These are phyloP conservation scores for Drosophila pruinosa DNA, from an alignment of 1,140 invertebrate species.

Conservation along the genomic window DNA sequence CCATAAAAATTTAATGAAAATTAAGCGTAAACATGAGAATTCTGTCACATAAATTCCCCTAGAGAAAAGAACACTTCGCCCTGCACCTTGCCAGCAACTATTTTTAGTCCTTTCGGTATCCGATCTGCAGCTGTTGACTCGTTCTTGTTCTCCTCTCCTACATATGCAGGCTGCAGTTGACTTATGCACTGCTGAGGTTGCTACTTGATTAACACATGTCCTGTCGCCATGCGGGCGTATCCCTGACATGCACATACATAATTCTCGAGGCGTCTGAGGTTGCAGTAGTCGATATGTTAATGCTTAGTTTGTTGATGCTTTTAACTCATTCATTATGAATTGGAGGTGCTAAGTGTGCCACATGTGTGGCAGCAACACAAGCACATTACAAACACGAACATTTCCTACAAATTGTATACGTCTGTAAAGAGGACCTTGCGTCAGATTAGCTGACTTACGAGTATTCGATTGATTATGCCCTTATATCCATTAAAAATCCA, in stretches of 20 bases:
- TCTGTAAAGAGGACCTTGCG: no score
- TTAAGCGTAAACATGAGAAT: conserved; percentile 80
- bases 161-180: conserved; percentile 59
- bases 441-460: no score
- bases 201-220: conserved; percentile 79
- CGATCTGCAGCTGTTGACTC: conserved; percentile 40
- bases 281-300: conserved; percentile 62
- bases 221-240: conserved; percentile 68
- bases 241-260: conserved; percentile 50
- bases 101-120: conserved; percentile 62
- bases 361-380: conserved; percentile 36
- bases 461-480: no score
- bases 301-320: conserved; percentile 77
- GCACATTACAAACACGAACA: neutral
- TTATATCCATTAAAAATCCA: no score
- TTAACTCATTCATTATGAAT: conserved; percentile 81
- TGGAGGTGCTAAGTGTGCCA: conserved; percentile 72
- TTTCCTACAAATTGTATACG: neutral
- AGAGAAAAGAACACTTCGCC: neutral
- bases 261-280: conserved; percentile 19
- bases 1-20: conserved; percentile 79
- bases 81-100: conserved; percentile 62
- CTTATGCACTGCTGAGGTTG: conserved; percentile 60
- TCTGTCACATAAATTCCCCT: conserved; percentile 73
- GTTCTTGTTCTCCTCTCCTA: conserved; percentile 19